These are phyloP conservation scores for Lamellibrachia satsuma DNA, from an alignment of 2,888 invertebrate genomes.

Conservation along the genomic window DNA sequence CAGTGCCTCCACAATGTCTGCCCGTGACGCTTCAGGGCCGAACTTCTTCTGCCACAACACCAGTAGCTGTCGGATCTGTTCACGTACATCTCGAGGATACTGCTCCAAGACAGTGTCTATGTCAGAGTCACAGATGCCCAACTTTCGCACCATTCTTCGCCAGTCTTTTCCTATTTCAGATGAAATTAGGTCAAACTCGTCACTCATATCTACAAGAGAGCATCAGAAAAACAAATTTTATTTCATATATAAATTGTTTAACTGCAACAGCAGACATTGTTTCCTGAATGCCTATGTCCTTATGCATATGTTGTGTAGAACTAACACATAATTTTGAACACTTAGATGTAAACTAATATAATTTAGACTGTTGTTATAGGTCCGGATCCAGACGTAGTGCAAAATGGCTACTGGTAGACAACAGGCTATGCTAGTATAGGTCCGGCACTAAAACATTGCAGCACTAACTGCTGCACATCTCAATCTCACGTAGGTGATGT, in stretches of 20 bases:
- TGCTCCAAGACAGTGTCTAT: constrained; percentile 43
- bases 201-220: background rate
- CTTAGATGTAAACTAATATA: too few relatives aligned
- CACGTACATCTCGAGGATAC: constrained; percentile 43
- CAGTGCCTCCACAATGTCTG: background rate
- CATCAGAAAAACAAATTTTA: background rate
- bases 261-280: background rate
- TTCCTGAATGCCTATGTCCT: background rate
- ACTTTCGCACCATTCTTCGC: constrained; percentile 47
- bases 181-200: constrained; percentile 6
- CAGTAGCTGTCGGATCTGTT: constrained; percentile 48
- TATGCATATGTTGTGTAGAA: too few relatives aligned
- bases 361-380: too few relatives aligned
- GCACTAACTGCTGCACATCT: too few relatives aligned
- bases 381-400: too few relatives aligned
- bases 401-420: too few relatives aligned
- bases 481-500: too few relatives aligned
- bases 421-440: too few relatives aligned
- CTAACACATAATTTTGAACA: too few relatives aligned
- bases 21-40: background rate
- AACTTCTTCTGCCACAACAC: constrained; percentile 41
- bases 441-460: too few relatives aligned
- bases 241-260: background rate
- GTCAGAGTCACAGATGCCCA: constrained; percentile 45
- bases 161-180: constrained; percentile 45